Conservation (phyloP, 2,113 vertebrate genomes). For the Cephalopterus ornatus region DNA sequence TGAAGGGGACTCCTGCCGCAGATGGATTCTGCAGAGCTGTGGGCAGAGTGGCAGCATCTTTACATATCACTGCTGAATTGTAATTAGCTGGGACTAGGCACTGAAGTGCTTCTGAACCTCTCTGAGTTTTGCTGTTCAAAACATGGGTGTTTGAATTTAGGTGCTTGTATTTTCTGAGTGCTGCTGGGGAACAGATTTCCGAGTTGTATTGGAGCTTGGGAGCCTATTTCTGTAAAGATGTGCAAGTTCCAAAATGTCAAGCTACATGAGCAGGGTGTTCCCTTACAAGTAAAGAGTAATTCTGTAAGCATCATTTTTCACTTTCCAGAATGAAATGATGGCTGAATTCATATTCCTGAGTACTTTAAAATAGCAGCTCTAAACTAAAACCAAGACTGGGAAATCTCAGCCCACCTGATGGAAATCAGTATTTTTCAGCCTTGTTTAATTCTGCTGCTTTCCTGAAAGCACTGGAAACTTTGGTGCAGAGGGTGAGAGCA, state of each 20-base stretch:
- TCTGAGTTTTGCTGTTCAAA: background rate
- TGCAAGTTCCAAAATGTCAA: background rate
- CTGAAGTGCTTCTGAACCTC: background rate
- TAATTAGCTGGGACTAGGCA: background rate
- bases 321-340: background rate
- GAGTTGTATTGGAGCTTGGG: background rate
- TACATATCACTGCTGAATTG: background rate
- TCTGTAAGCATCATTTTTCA: background rate
- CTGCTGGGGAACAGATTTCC: background rate
- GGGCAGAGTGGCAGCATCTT: background rate
- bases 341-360: background rate
- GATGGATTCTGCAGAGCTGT: background rate
- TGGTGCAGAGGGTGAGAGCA: background rate
- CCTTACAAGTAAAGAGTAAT: background rate
- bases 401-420: background rate
- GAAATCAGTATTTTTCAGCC: background rate
- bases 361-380: background rate
- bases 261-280: background rate
- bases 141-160: background rate
- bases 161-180: background rate
- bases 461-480: background rate
- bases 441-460: background rate
- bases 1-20: background rate
- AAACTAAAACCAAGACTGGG: background rate
- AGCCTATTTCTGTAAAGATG: background rate